A percentile compares a stretch with the other conserved stretches of the same genome.
phyloP scores from a whole-genome alignment of 2,113 vertebrate genomes.

The Urocynchramus pylzowi region DNA sequence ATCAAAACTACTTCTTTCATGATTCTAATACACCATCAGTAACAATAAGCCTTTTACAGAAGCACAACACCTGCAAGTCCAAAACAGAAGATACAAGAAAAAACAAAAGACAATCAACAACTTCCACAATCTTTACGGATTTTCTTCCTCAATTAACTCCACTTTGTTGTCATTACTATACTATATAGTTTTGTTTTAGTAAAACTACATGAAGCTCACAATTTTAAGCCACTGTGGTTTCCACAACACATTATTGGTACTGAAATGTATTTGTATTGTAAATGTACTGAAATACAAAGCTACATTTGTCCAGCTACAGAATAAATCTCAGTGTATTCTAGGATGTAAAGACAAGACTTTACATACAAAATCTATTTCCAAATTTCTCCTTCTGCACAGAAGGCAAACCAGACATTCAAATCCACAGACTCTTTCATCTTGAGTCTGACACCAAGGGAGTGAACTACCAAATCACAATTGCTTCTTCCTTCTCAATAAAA shows the following conservation, averaged over 20 bases:
- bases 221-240: background rate
- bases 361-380: background rate
- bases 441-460: background rate
- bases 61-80: background rate
- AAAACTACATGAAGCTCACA: rapidly evolving
- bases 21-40: background rate
- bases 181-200: background rate
- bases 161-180: background rate
- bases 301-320: background rate
- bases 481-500: background rate
- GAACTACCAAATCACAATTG: background rate
- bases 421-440: background rate
- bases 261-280: background rate
- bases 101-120: background rate
- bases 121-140: background rate
- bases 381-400: background rate
- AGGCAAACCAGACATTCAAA: background rate
- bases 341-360: background rate
- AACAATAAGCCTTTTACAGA: background rate
- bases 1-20: background rate
- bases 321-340: background rate
- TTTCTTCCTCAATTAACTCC: background rate
- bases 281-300: background rate
- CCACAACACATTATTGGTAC: background rate
- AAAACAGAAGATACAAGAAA: background rate